Evolutionary conservation across 2,888 invertebrate species (phyloP).

Genomic region (Ariolimax columbianus): DNA sequence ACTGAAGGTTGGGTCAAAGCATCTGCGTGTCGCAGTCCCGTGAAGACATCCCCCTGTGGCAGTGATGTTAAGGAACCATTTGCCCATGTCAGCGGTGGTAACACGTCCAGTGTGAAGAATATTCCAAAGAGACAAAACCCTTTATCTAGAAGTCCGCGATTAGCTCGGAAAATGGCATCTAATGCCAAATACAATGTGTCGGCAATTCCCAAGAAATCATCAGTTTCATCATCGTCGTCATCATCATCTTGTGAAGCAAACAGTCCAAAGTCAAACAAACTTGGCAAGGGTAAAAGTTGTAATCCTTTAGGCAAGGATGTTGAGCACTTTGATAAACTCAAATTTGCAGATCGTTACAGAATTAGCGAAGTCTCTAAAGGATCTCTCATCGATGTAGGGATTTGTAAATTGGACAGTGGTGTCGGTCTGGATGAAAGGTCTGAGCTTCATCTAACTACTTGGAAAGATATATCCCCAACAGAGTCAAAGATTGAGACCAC

Average conservation of each 20-base stretch:
- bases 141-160: constrained; percentile 41
- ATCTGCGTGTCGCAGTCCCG: not conserved
- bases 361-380: constrained; percentile 28
- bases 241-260: constrained; percentile 51
- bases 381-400: not conserved
- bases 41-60: not conserved
- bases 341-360: constrained; percentile 40
- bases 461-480: constrained; percentile 69
- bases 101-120: constrained; percentile 20
- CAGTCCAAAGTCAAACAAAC: constrained; percentile 26
- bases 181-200: constrained; percentile 30
- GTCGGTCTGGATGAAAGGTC: not conserved
- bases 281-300: constrained; percentile 19
- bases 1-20: constrained; percentile 15
- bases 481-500: constrained; percentile 55
- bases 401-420: constrained; percentile 2
- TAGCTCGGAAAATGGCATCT: constrained; percentile 36
- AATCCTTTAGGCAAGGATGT: not conserved
- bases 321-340: constrained; percentile 34
- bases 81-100: not conserved
- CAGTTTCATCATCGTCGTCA: constrained; percentile 54
- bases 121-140: constrained; percentile 43
- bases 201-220: constrained; percentile 42
- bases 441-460: constrained; percentile 53
- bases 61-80: not conserved